These are phyloP conservation scores for Brachyalestes nurse DNA, from an alignment of 2,797 vertebrate species.

Conservation along the genomic window DNA sequence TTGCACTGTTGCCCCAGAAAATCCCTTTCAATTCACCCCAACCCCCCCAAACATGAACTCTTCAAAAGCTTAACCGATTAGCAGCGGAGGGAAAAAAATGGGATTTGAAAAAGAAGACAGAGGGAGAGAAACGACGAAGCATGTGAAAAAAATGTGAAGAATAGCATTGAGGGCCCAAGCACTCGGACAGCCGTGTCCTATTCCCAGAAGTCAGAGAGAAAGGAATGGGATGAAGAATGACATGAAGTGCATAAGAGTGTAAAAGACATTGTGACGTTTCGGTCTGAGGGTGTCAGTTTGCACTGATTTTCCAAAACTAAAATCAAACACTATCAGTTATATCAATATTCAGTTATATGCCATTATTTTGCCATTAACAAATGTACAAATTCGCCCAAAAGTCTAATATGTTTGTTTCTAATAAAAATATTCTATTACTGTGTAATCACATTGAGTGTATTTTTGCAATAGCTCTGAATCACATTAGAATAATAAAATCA, in stretches of 20 bases:
- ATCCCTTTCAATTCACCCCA: not conserved
- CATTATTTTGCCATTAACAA: not conserved
- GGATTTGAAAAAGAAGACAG: constrained; percentile 16
- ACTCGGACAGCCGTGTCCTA: constrained; percentile 23
- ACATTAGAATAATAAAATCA: too few relatives aligned
- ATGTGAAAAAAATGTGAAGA: constrained; percentile 20
- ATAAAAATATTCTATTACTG: too few relatives aligned
- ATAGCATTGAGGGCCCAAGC: not conserved
- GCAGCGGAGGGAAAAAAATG: constrained; percentile 44
- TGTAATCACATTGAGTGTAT: too few relatives aligned
- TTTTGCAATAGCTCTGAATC: too few relatives aligned
- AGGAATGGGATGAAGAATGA: not conserved
- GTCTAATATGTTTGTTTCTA: too few relatives aligned
- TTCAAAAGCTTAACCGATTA: constrained; percentile 74
- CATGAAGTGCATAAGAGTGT: not conserved
- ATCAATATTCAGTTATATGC: not conserved
- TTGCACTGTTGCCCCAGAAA: not conserved
- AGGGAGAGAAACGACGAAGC: constrained; percentile 5
- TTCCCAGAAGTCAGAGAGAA: not conserved
- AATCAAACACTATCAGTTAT: not conserved
- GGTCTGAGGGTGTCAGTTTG: not conserved
- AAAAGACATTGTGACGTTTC: not conserved
- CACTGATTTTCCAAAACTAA: not conserved
- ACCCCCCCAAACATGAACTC: constrained; percentile 45
- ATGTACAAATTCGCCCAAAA: too few relatives aligned